Percentiles rank a stretch among this genome's conserved stretches.
Conservation (phyloP, 2,797 vertebrate species). For the Tokudaia tokunoshimensis region DNA sequence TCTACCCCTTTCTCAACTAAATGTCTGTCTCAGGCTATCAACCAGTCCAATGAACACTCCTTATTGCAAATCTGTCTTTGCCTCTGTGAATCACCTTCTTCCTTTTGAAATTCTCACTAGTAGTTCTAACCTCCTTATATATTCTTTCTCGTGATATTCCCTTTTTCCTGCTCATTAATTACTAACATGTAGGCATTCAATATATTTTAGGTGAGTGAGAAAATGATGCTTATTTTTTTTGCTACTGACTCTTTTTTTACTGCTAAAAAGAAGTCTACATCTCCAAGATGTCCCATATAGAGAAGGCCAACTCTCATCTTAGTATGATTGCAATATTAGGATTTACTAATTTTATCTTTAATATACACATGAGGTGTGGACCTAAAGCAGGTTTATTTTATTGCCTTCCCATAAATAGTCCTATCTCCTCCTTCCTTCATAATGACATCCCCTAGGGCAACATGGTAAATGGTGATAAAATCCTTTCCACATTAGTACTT, state of each 20-base stretch:
- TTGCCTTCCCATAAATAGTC: slow-evolving; percentile 14
- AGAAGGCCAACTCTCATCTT: not conserved
- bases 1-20: not conserved
- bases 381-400: slow-evolving; percentile 25
- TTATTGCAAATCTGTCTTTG: not conserved
- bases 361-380: not conserved
- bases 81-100: not conserved
- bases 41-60: not conserved
- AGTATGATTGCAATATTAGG: not conserved
- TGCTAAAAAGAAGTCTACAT: not conserved
- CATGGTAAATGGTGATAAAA: not conserved
- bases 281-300: not conserved
- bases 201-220: not conserved
- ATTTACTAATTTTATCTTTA: slow-evolving; percentile 60
- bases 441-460: not conserved
- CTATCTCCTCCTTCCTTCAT: not conserved
- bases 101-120: not conserved
- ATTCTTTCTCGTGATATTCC: not conserved
- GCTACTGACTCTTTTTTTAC: not conserved
- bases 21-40: not conserved
- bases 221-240: slow-evolving; percentile 9
- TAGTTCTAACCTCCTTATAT: not conserved
- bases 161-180: not conserved
- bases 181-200: not conserved
- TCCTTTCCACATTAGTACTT: not conserved